These are phyloP conservation scores for Apolygus lucorum DNA, from an alignment of 1,140 invertebrate genomes.

Conservation along the genomic window DNA sequence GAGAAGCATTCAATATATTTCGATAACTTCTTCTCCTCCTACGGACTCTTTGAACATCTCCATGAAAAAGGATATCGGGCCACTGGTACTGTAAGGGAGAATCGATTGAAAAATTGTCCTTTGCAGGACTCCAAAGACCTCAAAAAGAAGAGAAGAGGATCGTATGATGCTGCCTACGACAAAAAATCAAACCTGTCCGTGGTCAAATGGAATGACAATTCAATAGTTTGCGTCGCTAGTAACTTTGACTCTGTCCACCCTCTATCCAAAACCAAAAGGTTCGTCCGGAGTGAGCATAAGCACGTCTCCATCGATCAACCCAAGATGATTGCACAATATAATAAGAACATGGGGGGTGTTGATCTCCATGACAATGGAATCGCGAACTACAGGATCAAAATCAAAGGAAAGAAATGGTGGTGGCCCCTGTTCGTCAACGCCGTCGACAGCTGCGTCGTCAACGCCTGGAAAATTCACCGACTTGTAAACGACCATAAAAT, in stretches of 20 bases:
- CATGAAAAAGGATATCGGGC: conserved; percentile 10
- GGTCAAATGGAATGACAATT: conserved; percentile 23
- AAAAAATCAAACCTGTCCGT: conserved; percentile 11
- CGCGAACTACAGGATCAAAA: conserved; percentile 32
- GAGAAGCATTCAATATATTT: background rate
- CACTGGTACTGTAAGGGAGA: conserved; percentile 10
- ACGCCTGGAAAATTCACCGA: conserved; percentile 31
- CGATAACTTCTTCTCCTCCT: conserved; percentile 9
- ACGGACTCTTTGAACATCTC: conserved; percentile 8
- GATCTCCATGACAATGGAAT: conserved; percentile 33
- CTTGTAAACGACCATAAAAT: conserved; percentile 20
- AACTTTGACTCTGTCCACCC: background rate
- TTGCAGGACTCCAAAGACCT: conserved; percentile 17
- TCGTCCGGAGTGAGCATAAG: background rate
- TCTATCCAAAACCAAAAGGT: conserved; percentile 8
- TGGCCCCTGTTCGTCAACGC: conserved; percentile 33
- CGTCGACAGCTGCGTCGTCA: conserved; percentile 33
- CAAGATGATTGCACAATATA: conserved; percentile 30
- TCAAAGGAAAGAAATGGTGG: conserved; percentile 36
- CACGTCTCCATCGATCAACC: background rate
- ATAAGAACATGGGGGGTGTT: conserved; percentile 35
- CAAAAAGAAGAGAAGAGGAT: conserved; percentile 2
- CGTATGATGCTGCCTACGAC: conserved; percentile 15
- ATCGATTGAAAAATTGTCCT: background rate
- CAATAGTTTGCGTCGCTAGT: conserved; percentile 13